phyloP scores from a whole-genome alignment of 2,113 vertebrate species.

The Syngnathoides biaculeatus region DNA sequence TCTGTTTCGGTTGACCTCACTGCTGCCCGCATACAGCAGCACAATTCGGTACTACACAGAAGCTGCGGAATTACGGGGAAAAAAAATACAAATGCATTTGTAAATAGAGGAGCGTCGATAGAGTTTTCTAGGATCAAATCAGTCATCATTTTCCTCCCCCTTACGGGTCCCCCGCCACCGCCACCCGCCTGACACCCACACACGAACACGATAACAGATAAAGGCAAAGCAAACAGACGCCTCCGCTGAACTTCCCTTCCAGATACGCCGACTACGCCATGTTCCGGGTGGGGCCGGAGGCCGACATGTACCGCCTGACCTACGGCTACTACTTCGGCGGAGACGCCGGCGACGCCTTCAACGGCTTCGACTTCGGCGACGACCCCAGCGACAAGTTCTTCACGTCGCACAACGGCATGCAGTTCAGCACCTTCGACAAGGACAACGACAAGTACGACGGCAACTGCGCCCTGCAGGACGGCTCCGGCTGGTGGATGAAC shows the following conservation, averaged over 20 bases:
- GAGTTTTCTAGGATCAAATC: too few relatives aligned
- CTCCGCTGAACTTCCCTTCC: neutral
- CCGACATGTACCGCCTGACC: slow-evolving; percentile 83
- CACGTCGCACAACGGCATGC: slow-evolving; percentile 89
- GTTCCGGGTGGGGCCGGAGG: slow-evolving; percentile 81
- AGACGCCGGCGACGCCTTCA: slow-evolving; percentile 89
- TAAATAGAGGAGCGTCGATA: too few relatives aligned
- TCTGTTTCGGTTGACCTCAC: too few relatives aligned
- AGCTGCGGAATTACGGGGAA: too few relatives aligned
- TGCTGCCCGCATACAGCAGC: too few relatives aligned
- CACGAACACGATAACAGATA: neutral
- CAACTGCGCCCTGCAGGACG: slow-evolving; percentile 89
- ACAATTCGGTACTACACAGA: too few relatives aligned
- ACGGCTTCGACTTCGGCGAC: slow-evolving; percentile 82
- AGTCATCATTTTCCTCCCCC: too few relatives aligned
- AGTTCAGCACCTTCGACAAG: slow-evolving; percentile 86
- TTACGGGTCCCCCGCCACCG: too few relatives aligned
- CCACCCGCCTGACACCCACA: too few relatives aligned
- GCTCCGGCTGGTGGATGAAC: slow-evolving; percentile 99
- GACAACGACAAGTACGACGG: slow-evolving; percentile 87
- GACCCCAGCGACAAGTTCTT: slow-evolving; percentile 85
- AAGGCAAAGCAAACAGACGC: neutral
- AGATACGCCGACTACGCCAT: slow-evolving; percentile 87
- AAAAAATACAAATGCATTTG: too few relatives aligned
- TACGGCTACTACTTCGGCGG: slow-evolving; percentile 83